Evolutionary conservation across 2,113 vertebrate species (phyloP), one percentile per base, ranked within the genome.

Genomic region (Sceloporus undulatus): DNA sequence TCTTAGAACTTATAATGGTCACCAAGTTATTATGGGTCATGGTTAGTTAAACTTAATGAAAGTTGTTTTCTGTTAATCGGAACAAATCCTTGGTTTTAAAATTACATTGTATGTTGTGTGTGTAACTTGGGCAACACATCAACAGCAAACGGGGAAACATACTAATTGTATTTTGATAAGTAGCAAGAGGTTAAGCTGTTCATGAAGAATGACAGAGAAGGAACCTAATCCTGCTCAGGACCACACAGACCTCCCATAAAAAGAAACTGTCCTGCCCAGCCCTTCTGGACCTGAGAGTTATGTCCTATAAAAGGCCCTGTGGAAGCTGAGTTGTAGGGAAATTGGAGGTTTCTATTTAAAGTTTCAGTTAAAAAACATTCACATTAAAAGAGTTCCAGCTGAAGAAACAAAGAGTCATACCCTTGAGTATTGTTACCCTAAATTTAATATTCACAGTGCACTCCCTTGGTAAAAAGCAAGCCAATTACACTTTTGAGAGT

Each of bases 301-400:
- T 75, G 73, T 89, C 87, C 54, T 86, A 84, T 25, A 93, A 87
- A 92, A 92, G 93, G 92, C 90, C 89, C 91, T 87, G 65, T 65
- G 79, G 66, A 94, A 90, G 87, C 75, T 59, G 13, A 48, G 38
- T 85, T 84, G 52, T 88, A 83, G 83, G 0, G 89, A 84, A 81
- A 38, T 91, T 65, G 70, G 42, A 87, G 90, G 85, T 48, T 85
- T 88, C 78, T 93, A 18, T 90, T 91, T 82, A 91, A 94, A 87
- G 62, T 38, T 91, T 79, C 79, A 71, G n/a, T 56, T 93, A 70
- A 9, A 62, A 85, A 78, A 54, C 52, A 65, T 68, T 92, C 81
- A 76, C 62, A 68, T 27, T 42, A 89, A 85, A 84, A 80, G 82
- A 82, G 89, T 85, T 92, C 70, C 84, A 92, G 79, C 92, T 91